Evolutionary conservation across 2,888 invertebrate genomes (phyloP), one percentile per base, ranked within the genome.

Genomic region (Bembecia ichneumoniformis): DNA sequence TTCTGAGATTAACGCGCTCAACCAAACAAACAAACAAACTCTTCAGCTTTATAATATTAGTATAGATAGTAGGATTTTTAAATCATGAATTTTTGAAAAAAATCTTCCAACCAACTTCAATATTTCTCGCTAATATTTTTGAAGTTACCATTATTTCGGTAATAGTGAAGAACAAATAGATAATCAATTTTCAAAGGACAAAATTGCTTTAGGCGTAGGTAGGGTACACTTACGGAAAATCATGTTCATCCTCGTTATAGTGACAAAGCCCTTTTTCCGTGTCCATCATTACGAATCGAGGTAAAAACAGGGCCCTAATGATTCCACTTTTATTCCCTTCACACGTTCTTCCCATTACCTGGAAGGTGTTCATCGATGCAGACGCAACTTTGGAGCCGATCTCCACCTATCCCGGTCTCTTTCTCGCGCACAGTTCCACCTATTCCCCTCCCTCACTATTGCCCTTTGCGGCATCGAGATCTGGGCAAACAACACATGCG

Each of bases 341-440:
- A 76, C 81, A 79, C 78, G 76, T 80, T 76, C 74, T 71, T 66
- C 64, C 69, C 72, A 79, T 74, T 82, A 84, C 80, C 74, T 76
- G 77, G 74, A 75, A 79, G 68, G 73, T 75, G 65, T 66, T 60
- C 62, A 57, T 62, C 66, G 51, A 44, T 49, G 69, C 61, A 59
- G 58, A 60, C 66, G 59, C 60, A 58, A 58, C 60, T 59, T 58
- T 54, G 58, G 56, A 46, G 53, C 57, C 58, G 55, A 52, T 55
- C 51, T 55, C 57, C 46, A 28, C 46, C 46, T 66, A 59, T 57
- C 28, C 47, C 55, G 55, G 50, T 82, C 82, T 66, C 68, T 64
- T 55, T 77, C 70, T 52, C 44, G 43, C 46, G 14, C 50, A 11
- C 14, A 49, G 36, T 49, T 56, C 51, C 49, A 51, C 71, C 66